A percentile compares a stretch with the other conserved stretches of the same genome.
Conservation (phyloP, 2,113 vertebrate species). For the Calypte anna region DNA sequence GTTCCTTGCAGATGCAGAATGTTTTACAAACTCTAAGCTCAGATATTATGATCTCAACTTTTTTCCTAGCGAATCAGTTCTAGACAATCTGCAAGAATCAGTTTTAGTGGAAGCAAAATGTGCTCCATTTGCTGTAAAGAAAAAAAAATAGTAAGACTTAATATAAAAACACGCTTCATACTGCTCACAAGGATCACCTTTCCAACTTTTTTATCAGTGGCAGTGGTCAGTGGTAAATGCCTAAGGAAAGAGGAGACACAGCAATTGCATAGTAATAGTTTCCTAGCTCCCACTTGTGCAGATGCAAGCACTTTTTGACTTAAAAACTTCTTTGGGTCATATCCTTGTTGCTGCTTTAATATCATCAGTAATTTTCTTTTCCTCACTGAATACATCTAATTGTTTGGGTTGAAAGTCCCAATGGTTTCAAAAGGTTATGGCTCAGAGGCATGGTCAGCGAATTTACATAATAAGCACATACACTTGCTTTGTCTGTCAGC, state of each 20-base stretch:
- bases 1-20: neutral
- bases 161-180: neutral
- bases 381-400: neutral
- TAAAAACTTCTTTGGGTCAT: neutral
- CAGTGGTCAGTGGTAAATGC: neutral
- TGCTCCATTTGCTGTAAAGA: neutral
- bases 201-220: neutral
- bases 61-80: neutral
- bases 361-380: neutral
- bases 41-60: neutral
- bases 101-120: neutral
- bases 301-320: neutral
- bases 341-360: neutral
- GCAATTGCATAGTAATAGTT: neutral
- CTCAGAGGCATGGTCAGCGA: constrained; percentile 8
- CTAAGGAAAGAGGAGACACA: neutral
- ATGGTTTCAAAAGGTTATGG: constrained; percentile 31
- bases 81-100: neutral
- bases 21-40: neutral
- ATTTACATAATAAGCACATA: neutral
- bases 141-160: neutral
- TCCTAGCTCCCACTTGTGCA: neutral
- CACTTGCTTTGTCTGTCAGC: neutral
- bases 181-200: neutral
- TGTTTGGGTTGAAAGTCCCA: constrained; percentile 21